Conservation (phyloP, 92 coral and sea anemone species). For the Galaxea fascicularis region DNA sequence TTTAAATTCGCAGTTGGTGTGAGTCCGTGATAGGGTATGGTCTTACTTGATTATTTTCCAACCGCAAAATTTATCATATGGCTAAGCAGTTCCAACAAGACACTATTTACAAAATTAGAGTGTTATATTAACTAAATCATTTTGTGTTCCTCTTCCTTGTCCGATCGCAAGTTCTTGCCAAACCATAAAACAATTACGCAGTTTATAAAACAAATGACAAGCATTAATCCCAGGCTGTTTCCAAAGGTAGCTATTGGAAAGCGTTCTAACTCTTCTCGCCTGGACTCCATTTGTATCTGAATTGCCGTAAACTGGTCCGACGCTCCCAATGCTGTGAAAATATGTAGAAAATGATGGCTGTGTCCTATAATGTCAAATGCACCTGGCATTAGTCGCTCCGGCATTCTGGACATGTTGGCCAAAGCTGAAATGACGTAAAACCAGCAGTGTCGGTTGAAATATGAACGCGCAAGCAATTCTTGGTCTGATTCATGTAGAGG, state of each 20-base stretch:
- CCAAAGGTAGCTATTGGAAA: conserved; percentile 62
- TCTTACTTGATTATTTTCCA: not conserved
- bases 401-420: conserved; percentile 88
- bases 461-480: conserved; percentile 71
- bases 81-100: not conserved
- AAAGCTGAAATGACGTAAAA: conserved; percentile 89
- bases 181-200: conserved; percentile 83
- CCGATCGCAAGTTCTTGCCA: conserved; percentile 81
- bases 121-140: not conserved
- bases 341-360: conserved; percentile 95
- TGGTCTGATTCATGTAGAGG: conserved; percentile 26
- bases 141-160: conserved; percentile 91
- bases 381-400: conserved; percentile 94
- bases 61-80: not conserved
- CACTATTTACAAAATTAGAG: not conserved
- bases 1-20: not conserved
- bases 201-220: conserved; percentile 69
- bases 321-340: conserved; percentile 91
- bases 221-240: conserved; percentile 86
- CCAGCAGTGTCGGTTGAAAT: conserved; percentile 83
- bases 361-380: conserved; percentile 91
- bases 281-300: conserved; percentile 80
- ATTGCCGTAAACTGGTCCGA: conserved; percentile 93
- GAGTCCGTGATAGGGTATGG: not conserved
- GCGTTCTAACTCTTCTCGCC: conserved; percentile 65